phyloP scores from a whole-genome alignment of 2,797 vertebrate species.

The Bryconaethiops microstoma region DNA sequence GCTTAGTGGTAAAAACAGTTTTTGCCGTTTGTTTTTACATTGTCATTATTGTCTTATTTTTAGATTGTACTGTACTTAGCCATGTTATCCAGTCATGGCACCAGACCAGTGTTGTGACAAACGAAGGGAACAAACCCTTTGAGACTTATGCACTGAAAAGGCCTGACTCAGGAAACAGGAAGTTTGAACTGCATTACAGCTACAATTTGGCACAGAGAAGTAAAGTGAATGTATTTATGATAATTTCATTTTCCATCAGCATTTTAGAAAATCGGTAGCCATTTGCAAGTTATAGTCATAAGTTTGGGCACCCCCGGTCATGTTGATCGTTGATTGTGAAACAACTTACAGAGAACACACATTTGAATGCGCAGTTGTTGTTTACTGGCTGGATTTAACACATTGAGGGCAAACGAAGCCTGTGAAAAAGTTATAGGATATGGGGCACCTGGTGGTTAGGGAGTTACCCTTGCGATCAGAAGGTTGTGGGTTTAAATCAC shows the following conservation, averaged over 20 bases:
- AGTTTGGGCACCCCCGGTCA: no score
- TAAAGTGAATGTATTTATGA: conserved; percentile 1
- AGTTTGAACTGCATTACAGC: background rate
- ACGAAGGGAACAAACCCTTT: background rate
- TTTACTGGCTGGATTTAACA: no score
- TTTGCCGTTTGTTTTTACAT: background rate
- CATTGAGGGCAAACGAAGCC: no score
- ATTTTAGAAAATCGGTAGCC: background rate
- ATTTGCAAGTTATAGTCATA: background rate
- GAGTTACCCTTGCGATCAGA: no score
- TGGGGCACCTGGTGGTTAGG: no score
- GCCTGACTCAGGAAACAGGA: background rate
- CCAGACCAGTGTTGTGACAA: background rate
- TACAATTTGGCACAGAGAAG: background rate
- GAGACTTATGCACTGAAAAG: background rate
- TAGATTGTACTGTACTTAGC: background rate
- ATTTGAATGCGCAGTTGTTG: no score
- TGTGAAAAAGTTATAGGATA: no score
- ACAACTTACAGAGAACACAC: no score
- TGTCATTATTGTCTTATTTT: background rate
- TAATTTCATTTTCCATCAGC: background rate
- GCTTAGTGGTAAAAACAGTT: background rate
- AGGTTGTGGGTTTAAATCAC: no score
- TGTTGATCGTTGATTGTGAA: no score
- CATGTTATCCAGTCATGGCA: background rate